Evolutionary conservation across 2,888 invertebrate species (phyloP).

Genomic region (Scaptomyza polygonia): DNA sequence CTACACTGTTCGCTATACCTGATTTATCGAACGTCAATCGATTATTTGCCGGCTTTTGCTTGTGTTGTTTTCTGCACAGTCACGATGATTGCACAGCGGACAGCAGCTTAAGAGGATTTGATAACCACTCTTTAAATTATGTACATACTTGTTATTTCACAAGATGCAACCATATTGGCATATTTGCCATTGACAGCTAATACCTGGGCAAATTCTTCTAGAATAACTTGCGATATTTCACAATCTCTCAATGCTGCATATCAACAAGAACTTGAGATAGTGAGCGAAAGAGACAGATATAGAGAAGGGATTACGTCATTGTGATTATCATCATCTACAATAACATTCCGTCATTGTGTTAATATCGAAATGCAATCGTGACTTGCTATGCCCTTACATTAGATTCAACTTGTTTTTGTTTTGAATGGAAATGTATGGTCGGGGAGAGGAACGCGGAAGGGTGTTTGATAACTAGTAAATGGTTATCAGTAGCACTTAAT

Average conservation of each 20-base stretch:
- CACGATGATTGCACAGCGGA: slow-evolving; percentile 21
- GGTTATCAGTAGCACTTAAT: slow-evolving; percentile 18
- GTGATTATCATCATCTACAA: slow-evolving; percentile 16
- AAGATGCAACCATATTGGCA: slow-evolving; percentile 17
- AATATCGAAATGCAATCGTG: slow-evolving; percentile 42
- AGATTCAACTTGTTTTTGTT: background rate
- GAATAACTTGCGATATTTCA: slow-evolving; percentile 41
- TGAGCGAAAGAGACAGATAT: background rate
- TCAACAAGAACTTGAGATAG: background rate
- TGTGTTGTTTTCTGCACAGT: slow-evolving; percentile 25
- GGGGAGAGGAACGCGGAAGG: background rate
- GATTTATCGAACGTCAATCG: slow-evolving; percentile 37
- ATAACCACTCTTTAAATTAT: slow-evolving; percentile 44
- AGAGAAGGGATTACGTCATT: slow-evolving; percentile 33
- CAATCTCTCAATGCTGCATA: slow-evolving; percentile 19
- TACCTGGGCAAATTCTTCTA: slow-evolving; percentile 53
- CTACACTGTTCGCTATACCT: background rate
- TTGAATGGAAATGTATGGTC: background rate
- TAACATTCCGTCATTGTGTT: slow-evolving; percentile 24
- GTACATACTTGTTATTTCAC: slow-evolving; percentile 20
- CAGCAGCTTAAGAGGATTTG: slow-evolving; percentile 13
- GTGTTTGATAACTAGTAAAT: background rate
- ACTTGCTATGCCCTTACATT: slow-evolving; percentile 28
- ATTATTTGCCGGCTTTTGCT: slow-evolving; percentile 35
- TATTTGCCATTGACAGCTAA: background rate